Evolutionary conservation across 1,140 invertebrate genomes (phyloP), one percentile per base, ranked within the genome.

Genomic region (Ctenoplectra terminalis): DNA sequence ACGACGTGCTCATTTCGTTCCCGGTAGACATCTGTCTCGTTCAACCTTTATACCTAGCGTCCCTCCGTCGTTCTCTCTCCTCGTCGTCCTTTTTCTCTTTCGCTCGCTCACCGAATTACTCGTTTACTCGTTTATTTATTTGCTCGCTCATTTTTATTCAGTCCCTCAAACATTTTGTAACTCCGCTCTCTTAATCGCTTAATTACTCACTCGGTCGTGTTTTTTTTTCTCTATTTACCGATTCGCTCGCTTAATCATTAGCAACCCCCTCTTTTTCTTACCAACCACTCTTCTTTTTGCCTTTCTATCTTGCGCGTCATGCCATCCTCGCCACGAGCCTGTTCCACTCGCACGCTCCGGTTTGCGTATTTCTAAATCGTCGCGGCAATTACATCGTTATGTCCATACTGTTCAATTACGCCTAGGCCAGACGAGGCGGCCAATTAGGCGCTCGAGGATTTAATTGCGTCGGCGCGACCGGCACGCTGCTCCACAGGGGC

Each of bases 361-460:
- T 82, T 78, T 83, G 70, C 78, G 71, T 63, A 81, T 78, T 61
- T 84, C 80, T 81, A 90, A 91, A 90, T 90, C 82, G 83, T 61
- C 75, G 37, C 29, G 71, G 84, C 84, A 89, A 90, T 91, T 90
- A 91, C 87, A 82, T 89, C 87, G 87, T 89, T 90, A 87, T 79
- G 82, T 80, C 67, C 81, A 84, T 89, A 90, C 84, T 86, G 84
- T 91, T 91, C 90, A 91, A 91, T 91, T 90, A 91, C 87, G 87
- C 70, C 72, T 80, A 81, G 66, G 23, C 48, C 31, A 78, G 83
- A 86, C 56, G 81, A 85, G 85, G 84, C 66, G 61, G 84, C 87
- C 89, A 92, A 90, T 92, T 92, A 92, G 90, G 82, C 86, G 80
- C 78, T 87, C 67, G 82, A 88, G 86, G 87, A 93, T 92, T 91